A percentile compares a stretch with the other conserved stretches of the same genome.
Evolutionary conservation across 2,797 vertebrate genomes (phyloP).

Genomic region (Anableps anableps): DNA sequence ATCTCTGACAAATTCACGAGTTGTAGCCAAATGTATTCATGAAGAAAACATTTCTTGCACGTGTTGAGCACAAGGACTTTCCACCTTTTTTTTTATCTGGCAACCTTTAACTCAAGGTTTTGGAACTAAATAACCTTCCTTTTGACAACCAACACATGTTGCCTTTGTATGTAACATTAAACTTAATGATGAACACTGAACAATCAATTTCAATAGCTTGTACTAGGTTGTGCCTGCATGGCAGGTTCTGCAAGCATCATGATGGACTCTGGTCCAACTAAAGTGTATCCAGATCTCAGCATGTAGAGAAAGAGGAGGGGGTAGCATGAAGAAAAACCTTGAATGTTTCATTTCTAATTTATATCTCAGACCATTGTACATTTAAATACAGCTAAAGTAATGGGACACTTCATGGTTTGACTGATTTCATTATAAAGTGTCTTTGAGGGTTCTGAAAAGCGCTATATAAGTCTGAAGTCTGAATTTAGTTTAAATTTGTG

Average conservation of each 20-base stretch:
- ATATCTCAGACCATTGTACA: neutral
- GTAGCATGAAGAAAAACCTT: neutral
- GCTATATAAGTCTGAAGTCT: no score
- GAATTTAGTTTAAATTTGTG: neutral
- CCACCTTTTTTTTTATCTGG: neutral
- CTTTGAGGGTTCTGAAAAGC: no score
- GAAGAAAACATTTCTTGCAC: neutral
- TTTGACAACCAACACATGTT: neutral
- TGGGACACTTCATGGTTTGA: neutral
- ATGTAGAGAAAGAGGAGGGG: neutral
- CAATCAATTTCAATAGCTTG: neutral
- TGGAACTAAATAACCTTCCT: neutral
- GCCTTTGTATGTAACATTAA: slow-evolving; percentile 3
- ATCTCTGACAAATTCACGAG: neutral
- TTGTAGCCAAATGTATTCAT: neutral
- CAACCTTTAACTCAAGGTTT: neutral
- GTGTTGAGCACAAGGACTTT: neutral
- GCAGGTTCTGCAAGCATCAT: neutral
- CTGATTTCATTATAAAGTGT: no score
- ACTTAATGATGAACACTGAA: neutral
- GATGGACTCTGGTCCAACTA: neutral
- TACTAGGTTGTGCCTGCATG: neutral
- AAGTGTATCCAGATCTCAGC: neutral
- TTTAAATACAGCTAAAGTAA: neutral
- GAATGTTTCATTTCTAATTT: neutral